Base-by-base conservation (phyloP, 2,113 vertebrate species). In the Bubo scandiacus region DNA sequence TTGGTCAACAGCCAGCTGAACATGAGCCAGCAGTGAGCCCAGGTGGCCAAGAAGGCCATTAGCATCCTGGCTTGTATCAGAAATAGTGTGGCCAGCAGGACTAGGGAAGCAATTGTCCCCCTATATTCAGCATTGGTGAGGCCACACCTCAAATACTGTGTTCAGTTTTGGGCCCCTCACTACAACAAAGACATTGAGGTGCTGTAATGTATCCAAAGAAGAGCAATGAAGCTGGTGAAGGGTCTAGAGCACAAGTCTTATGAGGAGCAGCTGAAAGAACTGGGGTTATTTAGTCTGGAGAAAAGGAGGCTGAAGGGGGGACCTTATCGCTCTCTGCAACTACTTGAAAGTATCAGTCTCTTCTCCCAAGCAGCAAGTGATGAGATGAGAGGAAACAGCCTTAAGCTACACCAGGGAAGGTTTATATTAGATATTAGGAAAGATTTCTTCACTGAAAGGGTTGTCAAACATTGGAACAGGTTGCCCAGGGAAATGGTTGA, bases 101-200 rank as follows among this genome's bases (percentile, higher is more conserved):
- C 3, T 3, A 62, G 40, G 15, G 1, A 17, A 81, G 54, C 0
- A 40, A 40, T 16, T 11, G 1, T 32, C 0, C 8, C 5, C 25
- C 17, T 47, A 21, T 55, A 8, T 1, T 36, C 0, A 1, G 21
- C 40, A 55, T 12, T 49, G 40, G 2, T 49, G 40, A 88, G 13
- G 8, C 20, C 8, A 18, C 38, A n/a, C 14, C 18, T 26, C 0
- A 0, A 54, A 40, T 40, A 25, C 30, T 54, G 29, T 42, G 30
- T 5, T 68, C 9, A 17, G 16, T 13, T 47, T 15, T 73, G 26
- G 36, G 58, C 3, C 14, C 9, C 20, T 80, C 52, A 40, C 1
- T 4, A 7, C 5, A 22, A 40, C 16, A 45, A 30, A n/a, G 38
- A 67, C 16, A n/a, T 3, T 54, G 38, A 22, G 4, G 8, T 5